Evolutionary conservation across 2,888 invertebrate species (phyloP).

Genomic region (Chironomus tentans): DNA sequence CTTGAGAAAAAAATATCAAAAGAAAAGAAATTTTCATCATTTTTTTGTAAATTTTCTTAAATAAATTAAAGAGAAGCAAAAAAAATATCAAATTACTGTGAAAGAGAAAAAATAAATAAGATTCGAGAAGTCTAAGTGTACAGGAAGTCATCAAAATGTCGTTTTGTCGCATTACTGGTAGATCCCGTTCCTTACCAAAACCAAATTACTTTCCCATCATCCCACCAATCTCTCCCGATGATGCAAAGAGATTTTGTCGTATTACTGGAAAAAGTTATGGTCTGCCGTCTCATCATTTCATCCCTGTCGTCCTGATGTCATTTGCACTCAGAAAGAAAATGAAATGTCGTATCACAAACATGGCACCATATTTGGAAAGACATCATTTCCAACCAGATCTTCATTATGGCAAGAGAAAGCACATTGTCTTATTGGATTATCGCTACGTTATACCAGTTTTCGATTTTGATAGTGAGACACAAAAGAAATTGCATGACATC

Average conservation of each 20-base stretch:
- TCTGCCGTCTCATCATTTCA: slow-evolving; percentile 65
- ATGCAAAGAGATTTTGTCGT: slow-evolving; percentile 67
- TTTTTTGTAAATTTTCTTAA: no score
- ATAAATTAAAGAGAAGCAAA: no score
- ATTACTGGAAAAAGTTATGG: slow-evolving; percentile 71
- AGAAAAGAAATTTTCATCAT: no score
- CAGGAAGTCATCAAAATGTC: slow-evolving; percentile 44
- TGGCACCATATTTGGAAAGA: slow-evolving; percentile 51
- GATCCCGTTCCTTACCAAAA: slow-evolving; percentile 67
- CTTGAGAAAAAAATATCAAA: no score
- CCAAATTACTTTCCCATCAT: slow-evolving; percentile 74
- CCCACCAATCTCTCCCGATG: slow-evolving; percentile 73
- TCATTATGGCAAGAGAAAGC: slow-evolving; percentile 57
- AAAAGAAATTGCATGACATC: slow-evolving; percentile 52
- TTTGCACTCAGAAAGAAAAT: slow-evolving; percentile 42
- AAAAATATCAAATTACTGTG: no score
- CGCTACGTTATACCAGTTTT: slow-evolving; percentile 66
- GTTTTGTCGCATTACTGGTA: slow-evolving; percentile 73
- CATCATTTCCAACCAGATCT: slow-evolving; percentile 53
- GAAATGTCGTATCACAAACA: slow-evolving; percentile 55
- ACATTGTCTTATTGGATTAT: slow-evolving; percentile 58
- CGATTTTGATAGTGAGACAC: slow-evolving; percentile 58
- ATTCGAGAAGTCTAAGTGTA: background rate
- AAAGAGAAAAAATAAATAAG: background rate
- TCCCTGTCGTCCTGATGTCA: slow-evolving; percentile 58